Evolutionary conservation across 2,888 invertebrate species (phyloP).

Genomic region (Oscheius sp.): DNA sequence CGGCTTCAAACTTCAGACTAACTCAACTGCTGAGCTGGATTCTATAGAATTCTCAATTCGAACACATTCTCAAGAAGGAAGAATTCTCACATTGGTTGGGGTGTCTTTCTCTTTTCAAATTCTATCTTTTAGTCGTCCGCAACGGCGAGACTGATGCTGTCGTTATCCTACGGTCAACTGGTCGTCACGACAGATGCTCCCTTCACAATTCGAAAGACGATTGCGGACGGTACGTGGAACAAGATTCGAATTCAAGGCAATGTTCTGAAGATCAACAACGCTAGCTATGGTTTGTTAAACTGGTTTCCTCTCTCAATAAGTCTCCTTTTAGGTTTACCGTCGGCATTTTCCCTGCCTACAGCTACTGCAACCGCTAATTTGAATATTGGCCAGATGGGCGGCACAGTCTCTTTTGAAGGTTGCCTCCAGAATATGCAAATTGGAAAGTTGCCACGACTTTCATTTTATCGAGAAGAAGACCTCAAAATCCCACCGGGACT

Average conservation of each 20-base stretch:
- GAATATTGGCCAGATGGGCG: slow-evolving; percentile 19
- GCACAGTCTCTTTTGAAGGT: slow-evolving; percentile 45
- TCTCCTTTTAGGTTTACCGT: slow-evolving; percentile 31
- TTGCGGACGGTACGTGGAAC: slow-evolving; percentile 59
- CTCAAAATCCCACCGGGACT: slow-evolving; percentile 37
- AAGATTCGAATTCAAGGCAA: slow-evolving; percentile 43
- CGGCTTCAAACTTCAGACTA: slow-evolving; percentile 29
- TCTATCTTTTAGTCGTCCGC: slow-evolving; percentile 34
- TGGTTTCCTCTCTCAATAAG: not conserved
- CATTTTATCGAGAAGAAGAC: slow-evolving; percentile 45
- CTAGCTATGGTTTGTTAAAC: slow-evolving; percentile 45
- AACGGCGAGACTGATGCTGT: slow-evolving; percentile 33
- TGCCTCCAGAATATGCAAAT: slow-evolving; percentile 47
- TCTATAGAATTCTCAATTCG: slow-evolving; percentile 45
- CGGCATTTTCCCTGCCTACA: slow-evolving; percentile 29
- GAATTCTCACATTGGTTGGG: slow-evolving; percentile 51
- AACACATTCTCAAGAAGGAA: slow-evolving; percentile 52
- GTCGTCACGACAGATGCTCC: slow-evolving; percentile 36
- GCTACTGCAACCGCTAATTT: slow-evolving; percentile 13
- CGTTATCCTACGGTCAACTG: slow-evolving; percentile 45
- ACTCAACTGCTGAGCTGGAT: slow-evolving; percentile 22
- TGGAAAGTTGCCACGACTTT: slow-evolving; percentile 44
- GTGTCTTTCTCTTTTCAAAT: not conserved
- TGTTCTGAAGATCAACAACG: slow-evolving; percentile 49
- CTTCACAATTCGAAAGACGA: slow-evolving; percentile 44